phyloP scores from a whole-genome alignment of 2,797 vertebrate genomes.

The Myotis planiceps region DNA sequence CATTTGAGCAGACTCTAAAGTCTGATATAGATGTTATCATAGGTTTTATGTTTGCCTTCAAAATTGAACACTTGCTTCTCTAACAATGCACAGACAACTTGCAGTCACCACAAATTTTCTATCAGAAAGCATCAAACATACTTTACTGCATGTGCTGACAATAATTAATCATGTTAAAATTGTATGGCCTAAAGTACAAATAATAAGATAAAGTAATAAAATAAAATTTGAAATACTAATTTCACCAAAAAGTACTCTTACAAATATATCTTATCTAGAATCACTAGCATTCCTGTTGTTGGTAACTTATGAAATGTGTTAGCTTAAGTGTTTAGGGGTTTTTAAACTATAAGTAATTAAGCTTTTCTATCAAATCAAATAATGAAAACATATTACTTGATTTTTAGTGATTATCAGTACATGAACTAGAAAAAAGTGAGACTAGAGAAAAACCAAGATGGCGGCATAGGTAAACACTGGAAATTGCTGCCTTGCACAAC shows the following conservation, averaged over 20 bases:
- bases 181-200: background rate
- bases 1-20: background rate
- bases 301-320: background rate
- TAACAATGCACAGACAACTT: background rate
- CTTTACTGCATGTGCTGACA: background rate
- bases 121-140: background rate
- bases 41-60: background rate
- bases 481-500: too few relatives aligned
- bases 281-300: background rate
- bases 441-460: background rate
- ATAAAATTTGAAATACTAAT: background rate
- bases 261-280: background rate
- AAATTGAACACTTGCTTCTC: background rate
- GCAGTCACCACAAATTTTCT: background rate
- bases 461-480: too few relatives aligned
- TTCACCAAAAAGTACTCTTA: background rate
- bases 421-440: background rate
- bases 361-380: background rate
- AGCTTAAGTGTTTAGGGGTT: background rate
- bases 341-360: background rate
- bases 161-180: background rate
- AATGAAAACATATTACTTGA: background rate
- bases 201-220: constrained; percentile 18
- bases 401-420: background rate
- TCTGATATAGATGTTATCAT: background rate